Evolutionary conservation across 2,888 invertebrate species (phyloP).

Genomic region (Trilocha varians): DNA sequence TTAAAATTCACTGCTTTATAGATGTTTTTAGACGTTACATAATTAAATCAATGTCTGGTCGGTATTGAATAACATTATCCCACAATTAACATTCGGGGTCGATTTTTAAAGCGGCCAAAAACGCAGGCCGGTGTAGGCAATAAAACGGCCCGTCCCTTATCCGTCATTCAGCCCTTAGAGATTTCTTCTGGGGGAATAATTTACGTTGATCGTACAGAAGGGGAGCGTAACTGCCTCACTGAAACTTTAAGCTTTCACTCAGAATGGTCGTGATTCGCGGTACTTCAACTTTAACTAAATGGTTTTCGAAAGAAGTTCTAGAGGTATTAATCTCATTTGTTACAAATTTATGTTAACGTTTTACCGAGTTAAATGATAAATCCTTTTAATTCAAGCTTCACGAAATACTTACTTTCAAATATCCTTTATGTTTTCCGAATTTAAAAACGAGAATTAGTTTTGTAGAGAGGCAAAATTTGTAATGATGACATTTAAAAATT

Average conservation of each 20-base stretch:
- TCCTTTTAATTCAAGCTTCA: not conserved
- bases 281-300: slow-evolving; percentile 66
- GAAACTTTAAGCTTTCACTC: slow-evolving; percentile 72
- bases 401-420: not conserved
- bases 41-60: slow-evolving; percentile 50
- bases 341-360: slow-evolving; percentile 3
- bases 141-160: slow-evolving; percentile 69
- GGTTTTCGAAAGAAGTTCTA: slow-evolving; percentile 40
- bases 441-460: too few relatives aligned
- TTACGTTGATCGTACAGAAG: slow-evolving; percentile 69
- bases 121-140: slow-evolving; percentile 59
- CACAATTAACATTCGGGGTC: slow-evolving; percentile 62
- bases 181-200: slow-evolving; percentile 71
- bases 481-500: too few relatives aligned
- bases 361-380: not conserved
- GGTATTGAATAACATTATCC: slow-evolving; percentile 65
- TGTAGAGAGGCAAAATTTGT: too few relatives aligned
- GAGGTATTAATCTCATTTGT: slow-evolving; percentile 33
- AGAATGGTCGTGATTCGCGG: slow-evolving; percentile 61
- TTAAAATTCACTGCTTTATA: slow-evolving; percentile 17
- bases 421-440: too few relatives aligned
- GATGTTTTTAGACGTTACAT: slow-evolving; percentile 25
- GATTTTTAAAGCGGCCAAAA: slow-evolving; percentile 60
- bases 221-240: slow-evolving; percentile 69
- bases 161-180: slow-evolving; percentile 70